Evolutionary conservation across 2,113 vertebrate species (phyloP).

Genomic region (Baryphthengus martii): DNA sequence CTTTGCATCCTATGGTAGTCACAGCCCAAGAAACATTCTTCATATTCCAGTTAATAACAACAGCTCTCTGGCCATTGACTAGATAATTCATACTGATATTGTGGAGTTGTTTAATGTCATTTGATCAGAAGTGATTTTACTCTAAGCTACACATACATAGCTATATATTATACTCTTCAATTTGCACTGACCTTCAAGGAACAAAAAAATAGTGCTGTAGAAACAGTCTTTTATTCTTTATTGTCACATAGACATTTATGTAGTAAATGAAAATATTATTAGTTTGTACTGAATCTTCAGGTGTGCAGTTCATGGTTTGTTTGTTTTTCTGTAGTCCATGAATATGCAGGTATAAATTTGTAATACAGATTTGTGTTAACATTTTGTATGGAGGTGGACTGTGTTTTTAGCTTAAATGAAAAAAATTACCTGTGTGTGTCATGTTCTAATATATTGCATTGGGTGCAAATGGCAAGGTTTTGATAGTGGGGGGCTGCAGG

Average conservation of each 20-base stretch:
- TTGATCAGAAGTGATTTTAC: neutral
- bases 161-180: neutral
- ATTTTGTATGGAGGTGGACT: neutral
- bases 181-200: neutral
- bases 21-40: neutral
- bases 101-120: neutral
- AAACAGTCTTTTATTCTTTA: neutral
- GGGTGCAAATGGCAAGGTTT: neutral
- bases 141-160: neutral
- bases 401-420: neutral
- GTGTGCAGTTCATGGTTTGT: neutral
- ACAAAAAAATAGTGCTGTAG: neutral
- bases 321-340: neutral
- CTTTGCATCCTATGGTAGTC: neutral
- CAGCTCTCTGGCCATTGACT: neutral
- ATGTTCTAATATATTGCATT: neutral
- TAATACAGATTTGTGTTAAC: neutral
- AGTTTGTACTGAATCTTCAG: neutral
- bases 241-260: neutral
- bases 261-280: neutral
- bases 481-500: neutral
- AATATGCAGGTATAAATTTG: neutral
- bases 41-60: neutral
- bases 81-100: neutral
- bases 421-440: rapidly evolving